Evolutionary conservation across 2,797 vertebrate genomes (phyloP).

Genomic region (Perodicticus potto): DNA sequence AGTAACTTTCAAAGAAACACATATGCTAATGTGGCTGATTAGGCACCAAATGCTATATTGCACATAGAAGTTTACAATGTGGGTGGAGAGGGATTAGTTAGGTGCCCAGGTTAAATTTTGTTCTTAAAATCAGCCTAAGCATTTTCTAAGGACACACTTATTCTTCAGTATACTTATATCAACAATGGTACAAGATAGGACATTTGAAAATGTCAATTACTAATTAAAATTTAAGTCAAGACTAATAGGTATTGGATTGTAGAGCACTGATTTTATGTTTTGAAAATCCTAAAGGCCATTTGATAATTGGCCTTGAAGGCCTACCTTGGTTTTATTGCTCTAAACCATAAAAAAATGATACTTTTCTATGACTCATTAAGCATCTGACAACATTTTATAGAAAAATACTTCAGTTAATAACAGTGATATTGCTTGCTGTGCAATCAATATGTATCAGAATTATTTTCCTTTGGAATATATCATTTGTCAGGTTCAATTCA

Average conservation of each 20-base stretch:
- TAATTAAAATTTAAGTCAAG: constrained; percentile 63
- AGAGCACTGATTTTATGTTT: not conserved
- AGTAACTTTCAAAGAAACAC: not conserved
- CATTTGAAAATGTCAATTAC: constrained; percentile 56
- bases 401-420: constrained; percentile 29
- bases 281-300: constrained; percentile 32
- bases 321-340: not conserved
- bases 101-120: not conserved
- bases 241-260: not conserved
- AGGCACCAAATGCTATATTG: not conserved
- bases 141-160: not conserved
- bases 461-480: constrained; percentile 35
- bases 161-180: not conserved
- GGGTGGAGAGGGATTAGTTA: not conserved
- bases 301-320: not conserved
- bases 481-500: constrained; percentile 49
- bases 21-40: not conserved
- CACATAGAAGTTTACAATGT: not conserved
- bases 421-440: not conserved
- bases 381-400: constrained; percentile 5
- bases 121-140: constrained; percentile 30
- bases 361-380: not conserved
- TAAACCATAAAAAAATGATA: not conserved
- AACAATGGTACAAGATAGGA: not conserved
- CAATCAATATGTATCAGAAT: not conserved